A percentile compares a stretch with the other conserved stretches of the same genome.
These are phyloP conservation scores for Lasius fuliginosus DNA, from an alignment of 2,888 invertebrate species.

Conservation along the genomic window DNA sequence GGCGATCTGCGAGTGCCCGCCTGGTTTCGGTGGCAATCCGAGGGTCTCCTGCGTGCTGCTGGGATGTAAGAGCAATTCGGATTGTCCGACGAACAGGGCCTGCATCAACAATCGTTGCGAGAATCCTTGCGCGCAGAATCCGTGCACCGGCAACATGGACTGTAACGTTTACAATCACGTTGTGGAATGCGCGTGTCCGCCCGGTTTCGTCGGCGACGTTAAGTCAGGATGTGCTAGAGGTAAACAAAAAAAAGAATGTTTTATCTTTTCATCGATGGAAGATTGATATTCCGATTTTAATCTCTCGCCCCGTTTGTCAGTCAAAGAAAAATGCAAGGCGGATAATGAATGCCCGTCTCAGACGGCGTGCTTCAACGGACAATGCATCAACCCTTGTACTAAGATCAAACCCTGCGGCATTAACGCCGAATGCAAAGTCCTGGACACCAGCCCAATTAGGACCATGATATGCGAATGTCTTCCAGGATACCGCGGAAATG, in stretches of 20 bases:
- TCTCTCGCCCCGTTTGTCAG: constrained; percentile 23
- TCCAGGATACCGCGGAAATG: constrained; percentile 95
- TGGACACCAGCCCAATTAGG: constrained; percentile 94
- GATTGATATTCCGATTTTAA: not conserved
- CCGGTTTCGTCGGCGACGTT: constrained; percentile 90
- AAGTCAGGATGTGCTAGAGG: constrained; percentile 89
- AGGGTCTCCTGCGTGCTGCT: constrained; percentile 92
- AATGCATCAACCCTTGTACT: constrained; percentile 94
- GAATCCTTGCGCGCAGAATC: constrained; percentile 91
- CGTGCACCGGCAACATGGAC: constrained; percentile 91
- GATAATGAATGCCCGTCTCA: constrained; percentile 95
- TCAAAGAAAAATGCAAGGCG: constrained; percentile 89
- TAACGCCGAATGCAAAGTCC: constrained; percentile 92
- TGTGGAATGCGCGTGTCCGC: constrained; percentile 94
- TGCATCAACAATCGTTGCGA: constrained; percentile 94
- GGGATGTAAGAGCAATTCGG: constrained; percentile 93
- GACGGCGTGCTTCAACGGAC: constrained; percentile 93
- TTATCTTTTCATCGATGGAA: not conserved
- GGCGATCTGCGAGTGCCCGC: constrained; percentile 94
- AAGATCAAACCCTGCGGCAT: constrained; percentile 93
- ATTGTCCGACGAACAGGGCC: constrained; percentile 93
- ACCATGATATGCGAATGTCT: constrained; percentile 96
- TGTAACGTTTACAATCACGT: constrained; percentile 93
- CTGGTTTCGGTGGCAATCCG: constrained; percentile 94
- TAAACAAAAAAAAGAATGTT: constrained; percentile 54